Conservation (phyloP, 2,797 vertebrate species). For the Labeo calbasu region DNA sequence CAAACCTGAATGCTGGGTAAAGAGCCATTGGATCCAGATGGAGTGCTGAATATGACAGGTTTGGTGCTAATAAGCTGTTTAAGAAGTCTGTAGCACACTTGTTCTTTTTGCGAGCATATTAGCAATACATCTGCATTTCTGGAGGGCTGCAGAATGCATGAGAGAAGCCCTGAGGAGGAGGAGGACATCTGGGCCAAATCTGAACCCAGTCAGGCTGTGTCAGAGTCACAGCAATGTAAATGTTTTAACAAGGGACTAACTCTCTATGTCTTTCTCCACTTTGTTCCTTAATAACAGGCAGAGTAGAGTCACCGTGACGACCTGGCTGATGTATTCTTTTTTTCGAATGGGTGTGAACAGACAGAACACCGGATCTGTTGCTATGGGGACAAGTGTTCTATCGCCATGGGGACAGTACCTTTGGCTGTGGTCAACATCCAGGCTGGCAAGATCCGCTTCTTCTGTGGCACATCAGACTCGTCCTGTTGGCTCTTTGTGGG, state of each 20-base stretch:
- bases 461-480: background rate
- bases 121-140: background rate
- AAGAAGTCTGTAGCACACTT: background rate
- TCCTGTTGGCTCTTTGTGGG: background rate
- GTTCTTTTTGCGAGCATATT: background rate
- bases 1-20: background rate
- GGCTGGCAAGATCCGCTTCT: slow-evolving; percentile 69
- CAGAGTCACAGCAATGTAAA: background rate
- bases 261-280: background rate
- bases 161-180: background rate
- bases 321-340: background rate
- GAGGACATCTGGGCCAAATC: background rate
- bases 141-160: background rate
- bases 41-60: background rate
- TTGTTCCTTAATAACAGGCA: background rate
- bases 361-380: background rate
- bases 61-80: slow-evolving; percentile 12
- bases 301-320: background rate
- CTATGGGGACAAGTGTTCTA: background rate
- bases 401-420: slow-evolving; percentile 49
- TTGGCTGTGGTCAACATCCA: slow-evolving; percentile 72
- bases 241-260: background rate
- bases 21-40: background rate
- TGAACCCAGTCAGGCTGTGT: background rate
- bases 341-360: background rate